These are phyloP conservation scores for Rallus crepitans DNA, from an alignment of 2,797 vertebrate genomes.

Conservation along the genomic window DNA sequence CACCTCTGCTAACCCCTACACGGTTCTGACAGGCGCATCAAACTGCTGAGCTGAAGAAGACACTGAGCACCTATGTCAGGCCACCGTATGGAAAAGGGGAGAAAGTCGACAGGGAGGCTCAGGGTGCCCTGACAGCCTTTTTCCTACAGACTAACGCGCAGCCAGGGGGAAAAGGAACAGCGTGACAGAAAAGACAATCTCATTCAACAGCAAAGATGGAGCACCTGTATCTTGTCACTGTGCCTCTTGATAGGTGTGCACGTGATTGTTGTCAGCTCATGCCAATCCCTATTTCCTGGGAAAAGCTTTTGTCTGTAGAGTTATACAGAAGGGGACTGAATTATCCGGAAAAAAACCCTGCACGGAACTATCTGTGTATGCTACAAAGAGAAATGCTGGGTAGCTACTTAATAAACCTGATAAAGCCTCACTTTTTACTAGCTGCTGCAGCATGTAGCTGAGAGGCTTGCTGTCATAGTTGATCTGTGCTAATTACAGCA, in stretches of 20 bases:
- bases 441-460: not conserved
- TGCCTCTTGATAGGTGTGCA: not conserved
- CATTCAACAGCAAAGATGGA: constrained; percentile 4
- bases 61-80: rapidly evolving
- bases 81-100: not conserved
- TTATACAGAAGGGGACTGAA: not conserved
- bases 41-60: not conserved
- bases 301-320: not conserved
- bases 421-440: not conserved
- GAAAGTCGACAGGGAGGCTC: not conserved
- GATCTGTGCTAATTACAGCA: constrained; percentile 37
- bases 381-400: not conserved
- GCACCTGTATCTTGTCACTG: not conserved
- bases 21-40: not conserved
- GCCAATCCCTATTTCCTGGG: not conserved
- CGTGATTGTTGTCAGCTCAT: not conserved
- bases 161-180: not conserved
- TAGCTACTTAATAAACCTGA: not conserved
- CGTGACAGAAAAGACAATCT: not conserved
- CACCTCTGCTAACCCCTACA: not conserved
- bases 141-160: not conserved
- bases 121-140: not conserved
- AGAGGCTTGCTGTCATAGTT: constrained; percentile 46
- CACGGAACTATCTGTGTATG: not conserved
- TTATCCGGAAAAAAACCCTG: not conserved